phyloP scores from a whole-genome alignment of 1,140 invertebrate species.

The Phymorhynchus buccinoides region DNA sequence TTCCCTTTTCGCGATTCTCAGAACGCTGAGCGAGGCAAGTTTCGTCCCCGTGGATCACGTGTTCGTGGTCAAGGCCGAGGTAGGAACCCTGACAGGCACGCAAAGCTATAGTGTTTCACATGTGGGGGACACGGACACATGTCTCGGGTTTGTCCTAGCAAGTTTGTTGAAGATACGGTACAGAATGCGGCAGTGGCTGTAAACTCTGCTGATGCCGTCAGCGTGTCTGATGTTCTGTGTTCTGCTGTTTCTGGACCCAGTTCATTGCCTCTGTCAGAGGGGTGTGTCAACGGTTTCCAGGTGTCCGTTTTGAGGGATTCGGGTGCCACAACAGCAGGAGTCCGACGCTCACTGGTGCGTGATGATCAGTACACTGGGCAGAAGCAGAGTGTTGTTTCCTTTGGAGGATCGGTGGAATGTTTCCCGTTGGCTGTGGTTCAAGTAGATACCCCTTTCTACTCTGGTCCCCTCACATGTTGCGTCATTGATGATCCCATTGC shows the following conservation, averaged over 20 bases:
- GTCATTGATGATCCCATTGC: neutral
- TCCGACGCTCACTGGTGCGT: neutral
- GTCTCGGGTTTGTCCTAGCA: neutral
- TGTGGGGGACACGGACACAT: neutral
- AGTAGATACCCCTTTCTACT: slow-evolving; percentile 1
- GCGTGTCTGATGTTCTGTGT: neutral
- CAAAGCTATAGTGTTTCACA: neutral
- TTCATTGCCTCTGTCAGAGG: neutral
- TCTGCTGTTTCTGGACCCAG: neutral
- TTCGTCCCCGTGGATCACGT: too few species aligned
- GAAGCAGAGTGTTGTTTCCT: neutral
- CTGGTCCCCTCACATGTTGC: neutral
- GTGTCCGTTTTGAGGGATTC: neutral
- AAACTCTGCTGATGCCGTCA: neutral
- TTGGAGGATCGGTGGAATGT: neutral
- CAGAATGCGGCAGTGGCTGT: neutral
- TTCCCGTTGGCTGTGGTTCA: neutral
- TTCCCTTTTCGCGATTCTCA: too few species aligned
- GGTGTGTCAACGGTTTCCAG: neutral
- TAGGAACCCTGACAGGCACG: too few species aligned
- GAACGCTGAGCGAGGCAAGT: too few species aligned
- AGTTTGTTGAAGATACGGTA: neutral
- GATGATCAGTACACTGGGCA: neutral
- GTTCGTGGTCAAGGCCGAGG: too few species aligned
- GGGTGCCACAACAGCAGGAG: neutral